phyloP scores from a whole-genome alignment of 2,888 invertebrate species.

The Dryomyza anilis region DNA sequence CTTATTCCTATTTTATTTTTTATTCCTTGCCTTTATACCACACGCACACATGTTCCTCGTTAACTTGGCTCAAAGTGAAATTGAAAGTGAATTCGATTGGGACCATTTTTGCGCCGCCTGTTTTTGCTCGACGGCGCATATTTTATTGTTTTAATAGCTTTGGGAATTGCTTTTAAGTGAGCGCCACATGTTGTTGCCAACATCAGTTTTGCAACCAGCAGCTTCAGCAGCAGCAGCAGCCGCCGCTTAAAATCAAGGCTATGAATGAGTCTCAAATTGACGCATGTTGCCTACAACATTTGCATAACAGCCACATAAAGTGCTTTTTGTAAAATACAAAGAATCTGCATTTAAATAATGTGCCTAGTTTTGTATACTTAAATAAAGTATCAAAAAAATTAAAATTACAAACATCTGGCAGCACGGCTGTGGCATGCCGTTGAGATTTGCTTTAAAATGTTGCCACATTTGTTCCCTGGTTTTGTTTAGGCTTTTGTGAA shows the following conservation, averaged over 20 bases:
- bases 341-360: not conserved
- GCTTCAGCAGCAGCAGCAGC: not conserved
- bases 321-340: not conserved
- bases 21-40: too few relatives aligned
- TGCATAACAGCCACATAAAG: not conserved
- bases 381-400: not conserved
- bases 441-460: constrained; percentile 9
- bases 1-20: not conserved
- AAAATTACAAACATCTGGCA: constrained; percentile 5
- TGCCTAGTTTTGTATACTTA: not conserved
- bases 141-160: constrained; percentile 35
- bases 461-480: not conserved
- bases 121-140: constrained; percentile 1
- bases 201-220: not conserved
- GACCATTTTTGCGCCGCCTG: not conserved
- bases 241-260: too few relatives aligned
- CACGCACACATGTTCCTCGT: too few relatives aligned
- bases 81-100: constrained; percentile 17
- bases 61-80: not conserved
- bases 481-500: too few relatives aligned
- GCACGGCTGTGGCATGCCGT: not conserved
- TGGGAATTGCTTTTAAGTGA: constrained; percentile 31
- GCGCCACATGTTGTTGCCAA: not conserved
- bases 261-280: constrained; percentile 3
- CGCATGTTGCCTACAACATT: constrained; percentile 12